A percentile compares a stretch with the other conserved stretches of the same genome.
phyloP scores from a whole-genome alignment of 2,888 invertebrate genomes.

The Ennomos quercinarius region DNA sequence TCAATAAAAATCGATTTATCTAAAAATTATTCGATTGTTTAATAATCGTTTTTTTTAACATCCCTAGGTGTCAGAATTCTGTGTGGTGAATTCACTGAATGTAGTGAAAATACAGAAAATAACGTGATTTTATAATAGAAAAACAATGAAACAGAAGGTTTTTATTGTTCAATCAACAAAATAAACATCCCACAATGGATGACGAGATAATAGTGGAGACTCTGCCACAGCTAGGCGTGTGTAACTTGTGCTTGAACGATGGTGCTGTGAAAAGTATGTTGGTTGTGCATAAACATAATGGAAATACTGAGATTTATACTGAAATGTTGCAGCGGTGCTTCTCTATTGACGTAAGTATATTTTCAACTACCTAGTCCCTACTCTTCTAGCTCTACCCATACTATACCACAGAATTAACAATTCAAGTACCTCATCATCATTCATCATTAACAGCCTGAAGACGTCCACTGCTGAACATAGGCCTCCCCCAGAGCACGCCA shows the following conservation, averaged over 20 bases:
- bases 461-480: too few relatives aligned
- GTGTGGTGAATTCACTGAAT: too few relatives aligned
- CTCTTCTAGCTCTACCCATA: too few relatives aligned
- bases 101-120: neutral
- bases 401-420: too few relatives aligned
- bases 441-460: too few relatives aligned
- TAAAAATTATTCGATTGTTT: too few relatives aligned
- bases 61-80: too few relatives aligned
- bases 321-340: slow-evolving; percentile 75
- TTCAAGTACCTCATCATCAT: too few relatives aligned
- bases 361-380: too few relatives aligned
- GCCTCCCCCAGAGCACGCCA: too few relatives aligned
- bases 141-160: slow-evolving; percentile 18
- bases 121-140: slow-evolving; percentile 13
- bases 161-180: slow-evolving; percentile 20
- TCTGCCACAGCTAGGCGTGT: slow-evolving; percentile 70
- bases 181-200: slow-evolving; percentile 53
- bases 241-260: slow-evolving; percentile 73
- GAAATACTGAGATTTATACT: slow-evolving; percentile 58
- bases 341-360: slow-evolving; percentile 71
- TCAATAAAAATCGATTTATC: too few relatives aligned
- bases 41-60: too few relatives aligned
- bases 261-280: slow-evolving; percentile 77
- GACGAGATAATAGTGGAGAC: slow-evolving; percentile 71
- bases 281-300: slow-evolving; percentile 54